A percentile compares a stretch with the other conserved stretches of the same genome.
Evolutionary conservation across 2,113 vertebrate species (phyloP).

Genomic region (Promerops cafer): DNA sequence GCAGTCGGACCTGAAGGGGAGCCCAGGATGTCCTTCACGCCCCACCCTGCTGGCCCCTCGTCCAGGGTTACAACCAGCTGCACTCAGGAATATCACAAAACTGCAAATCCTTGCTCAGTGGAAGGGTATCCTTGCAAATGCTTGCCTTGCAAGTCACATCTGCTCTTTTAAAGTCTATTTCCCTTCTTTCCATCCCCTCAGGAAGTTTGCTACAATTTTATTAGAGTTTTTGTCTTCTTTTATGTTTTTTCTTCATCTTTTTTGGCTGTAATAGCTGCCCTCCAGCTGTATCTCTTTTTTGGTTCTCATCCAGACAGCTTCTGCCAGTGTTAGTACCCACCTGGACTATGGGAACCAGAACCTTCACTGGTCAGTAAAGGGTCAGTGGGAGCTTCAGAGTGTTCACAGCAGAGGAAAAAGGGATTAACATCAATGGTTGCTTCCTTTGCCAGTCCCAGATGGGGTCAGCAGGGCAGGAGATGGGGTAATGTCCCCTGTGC

Average conservation of each 20-base stretch:
- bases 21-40: neutral
- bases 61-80: neutral
- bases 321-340: neutral
- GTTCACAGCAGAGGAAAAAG: neutral
- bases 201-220: slow-evolving; percentile 1
- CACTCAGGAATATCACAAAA: neutral
- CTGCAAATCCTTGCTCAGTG: neutral
- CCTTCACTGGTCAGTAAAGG: neutral
- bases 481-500: neutral
- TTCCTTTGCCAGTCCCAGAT: neutral
- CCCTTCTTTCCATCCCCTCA: neutral
- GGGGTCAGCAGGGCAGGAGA: neutral
- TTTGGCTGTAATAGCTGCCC: neutral
- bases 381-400: neutral
- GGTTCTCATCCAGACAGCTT: neutral
- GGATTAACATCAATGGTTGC: neutral
- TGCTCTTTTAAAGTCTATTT: neutral
- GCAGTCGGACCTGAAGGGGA: neutral
- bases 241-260: neutral
- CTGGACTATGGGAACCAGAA: neutral
- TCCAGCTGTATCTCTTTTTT: neutral
- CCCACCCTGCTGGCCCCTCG: neutral
- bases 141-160: slow-evolving; percentile 27
- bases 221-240: neutral
- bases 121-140: neutral